phyloP scores from a whole-genome alignment of 2,888 invertebrate genomes.

The Agrilus cyanescens region DNA sequence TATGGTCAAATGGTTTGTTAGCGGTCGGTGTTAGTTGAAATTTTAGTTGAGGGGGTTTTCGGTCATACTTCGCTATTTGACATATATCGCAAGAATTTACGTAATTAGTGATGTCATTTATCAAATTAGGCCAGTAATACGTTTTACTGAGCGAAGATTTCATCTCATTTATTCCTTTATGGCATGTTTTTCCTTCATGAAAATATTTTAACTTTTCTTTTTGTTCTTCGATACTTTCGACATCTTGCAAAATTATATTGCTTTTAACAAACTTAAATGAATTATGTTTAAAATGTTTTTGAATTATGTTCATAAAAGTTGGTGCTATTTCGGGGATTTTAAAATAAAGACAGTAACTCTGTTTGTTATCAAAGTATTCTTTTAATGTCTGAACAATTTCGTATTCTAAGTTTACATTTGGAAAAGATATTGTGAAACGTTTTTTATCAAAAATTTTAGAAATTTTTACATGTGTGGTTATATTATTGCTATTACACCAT shows the following conservation, averaged over 20 bases:
- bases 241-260: conserved; percentile 2
- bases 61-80: conserved; percentile 9
- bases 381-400: too few relatives aligned
- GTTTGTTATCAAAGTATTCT: too few relatives aligned
- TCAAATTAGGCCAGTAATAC: too few relatives aligned
- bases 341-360: conserved; percentile 1
- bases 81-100: conserved; percentile 8
- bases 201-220: conserved; percentile 4
- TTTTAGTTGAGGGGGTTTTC: conserved; percentile 6
- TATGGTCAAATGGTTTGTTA: conserved; percentile 7
- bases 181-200: conserved; percentile 7
- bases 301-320: background rate
- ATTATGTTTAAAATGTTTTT: conserved; percentile 4
- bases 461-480: too few relatives aligned
- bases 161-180: conserved; percentile 5
- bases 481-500: background rate
- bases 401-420: too few relatives aligned
- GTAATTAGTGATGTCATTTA: conserved; percentile 4
- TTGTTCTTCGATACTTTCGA: conserved; percentile 2
- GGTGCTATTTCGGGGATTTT: background rate
- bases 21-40: conserved; percentile 6
- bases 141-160: too few relatives aligned
- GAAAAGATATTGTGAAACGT: too few relatives aligned
- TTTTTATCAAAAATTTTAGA: too few relatives aligned
- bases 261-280: background rate